A percentile compares a stretch with the other conserved stretches of the same genome.
These are phyloP conservation scores for Cyphomyrus plagiostoma DNA, from an alignment of 2,113 vertebrate genomes.

Conservation along the genomic window DNA sequence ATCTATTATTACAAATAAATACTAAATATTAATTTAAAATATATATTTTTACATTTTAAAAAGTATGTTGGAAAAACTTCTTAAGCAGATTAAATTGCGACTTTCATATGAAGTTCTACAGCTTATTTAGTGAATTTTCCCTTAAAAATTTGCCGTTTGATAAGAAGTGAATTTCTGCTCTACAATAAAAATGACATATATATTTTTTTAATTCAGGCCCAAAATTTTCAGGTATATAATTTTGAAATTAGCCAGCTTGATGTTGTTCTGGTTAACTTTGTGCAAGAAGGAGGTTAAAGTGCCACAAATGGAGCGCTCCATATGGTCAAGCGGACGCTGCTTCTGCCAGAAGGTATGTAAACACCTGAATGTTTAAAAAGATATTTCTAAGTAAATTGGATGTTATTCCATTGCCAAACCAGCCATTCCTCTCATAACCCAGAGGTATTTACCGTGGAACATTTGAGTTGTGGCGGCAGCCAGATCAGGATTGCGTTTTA, in stretches of 20 bases:
- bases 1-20: slow-evolving; percentile 1
- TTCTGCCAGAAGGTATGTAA: neutral
- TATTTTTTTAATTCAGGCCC: neutral
- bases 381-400: neutral
- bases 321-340: neutral
- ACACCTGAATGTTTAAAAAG: slow-evolving; percentile 5
- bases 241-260: neutral
- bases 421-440: neutral
- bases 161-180: neutral
- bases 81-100: neutral
- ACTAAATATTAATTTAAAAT: neutral
- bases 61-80: neutral
- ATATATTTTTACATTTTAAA: neutral
- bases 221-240: neutral
- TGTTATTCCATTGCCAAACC: neutral
- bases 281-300: neutral
- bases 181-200: neutral
- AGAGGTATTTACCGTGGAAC: slow-evolving; percentile 5
- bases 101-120: neutral
- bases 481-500: slow-evolving; percentile 10
- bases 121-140: neutral
- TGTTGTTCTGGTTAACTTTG: neutral
- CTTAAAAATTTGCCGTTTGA: neutral
- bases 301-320: neutral
- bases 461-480: slow-evolving; percentile 6